These are phyloP conservation scores for Condylura cristata DNA, from an alignment of 2,113 vertebrate species.

Conservation along the genomic window DNA sequence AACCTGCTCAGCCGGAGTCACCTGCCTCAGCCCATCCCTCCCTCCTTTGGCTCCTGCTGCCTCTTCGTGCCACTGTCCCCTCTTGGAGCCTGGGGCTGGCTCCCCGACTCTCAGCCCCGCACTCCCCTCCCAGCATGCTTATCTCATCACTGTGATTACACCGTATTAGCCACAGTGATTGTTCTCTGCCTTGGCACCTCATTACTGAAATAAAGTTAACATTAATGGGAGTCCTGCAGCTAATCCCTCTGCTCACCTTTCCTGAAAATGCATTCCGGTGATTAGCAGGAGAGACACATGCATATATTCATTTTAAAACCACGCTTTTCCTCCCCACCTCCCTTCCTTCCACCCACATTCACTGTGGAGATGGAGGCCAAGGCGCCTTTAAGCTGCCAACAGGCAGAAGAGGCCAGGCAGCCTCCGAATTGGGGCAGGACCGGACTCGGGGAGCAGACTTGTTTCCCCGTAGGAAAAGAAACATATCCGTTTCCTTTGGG, in stretches of 20 bases:
- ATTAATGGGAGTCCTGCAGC: constrained; percentile 86
- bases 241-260: constrained; percentile 81
- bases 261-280: constrained; percentile 82
- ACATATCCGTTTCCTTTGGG: background rate
- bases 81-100: rapidly evolving
- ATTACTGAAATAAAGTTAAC: constrained; percentile 87
- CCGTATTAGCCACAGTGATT: constrained; percentile 81
- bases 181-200: constrained; percentile 80
- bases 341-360: background rate
- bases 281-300: constrained; percentile 81
- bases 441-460: background rate
- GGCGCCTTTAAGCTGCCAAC: constrained; percentile 4
- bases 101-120: background rate
- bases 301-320: constrained; percentile 80
- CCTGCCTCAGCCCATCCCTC: background rate
- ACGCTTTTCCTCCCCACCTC: background rate
- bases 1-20: background rate
- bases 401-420: background rate
- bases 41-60: background rate
- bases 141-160: constrained; percentile 83
- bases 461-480: background rate
- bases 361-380: background rate
- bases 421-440: background rate
- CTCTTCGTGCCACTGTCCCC: background rate
- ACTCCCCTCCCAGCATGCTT: constrained; percentile 42